Base-by-base conservation (phyloP, 2,888 invertebrate genomes). In the Octonoba sinensis region DNA sequence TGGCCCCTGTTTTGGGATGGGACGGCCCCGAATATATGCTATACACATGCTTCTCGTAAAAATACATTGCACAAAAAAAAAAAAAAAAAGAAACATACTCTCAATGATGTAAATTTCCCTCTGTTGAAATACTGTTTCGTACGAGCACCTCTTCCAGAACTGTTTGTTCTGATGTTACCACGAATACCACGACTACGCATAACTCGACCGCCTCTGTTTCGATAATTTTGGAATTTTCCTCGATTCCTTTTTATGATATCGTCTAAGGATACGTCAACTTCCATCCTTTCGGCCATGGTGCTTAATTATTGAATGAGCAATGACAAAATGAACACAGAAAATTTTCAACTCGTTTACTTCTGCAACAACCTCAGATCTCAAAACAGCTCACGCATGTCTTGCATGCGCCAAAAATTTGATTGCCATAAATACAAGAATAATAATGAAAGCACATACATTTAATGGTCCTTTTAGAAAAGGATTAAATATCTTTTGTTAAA, bases 251-350 rank as follows among this genome's bases (percentile, higher is more conserved):
- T 97, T 87, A 98, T 98, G 83, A 98, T 96, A 86, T 98, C 98
- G 89, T 98, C 98, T 86, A 98, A 91, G 88, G 97, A 96, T 95
- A 97, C 95, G 90, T 98, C 97, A 3, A 81, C 62, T 36, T 81
- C 79, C 89, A 98, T 95, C 91, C 95, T 96, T 88, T 96, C 95
- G 87, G 93, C 94, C 96, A 96, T 96, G 89, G 91, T 93, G 51
- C 27, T 22, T 3, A 54, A 56, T 15, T 46, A 54, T 18, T 46
- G 70, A 82, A 13, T 6, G 12, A 15, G 6, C 20, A 8, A 15
- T 22, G n/a, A 20, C 15, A 59, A 54, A 18, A 16, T 12, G 47
- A 47, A 47, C 47, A 47, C 11, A 47, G n/a, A 11, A 36, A 36
- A 36, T 36, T 8, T 36, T 6, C 2, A 27, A 3, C 6, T 8